A percentile compares a stretch with the other conserved stretches of the same genome.
Evolutionary conservation across 2,888 invertebrate species (phyloP).

Genomic region (Helobdella robusta): DNA sequence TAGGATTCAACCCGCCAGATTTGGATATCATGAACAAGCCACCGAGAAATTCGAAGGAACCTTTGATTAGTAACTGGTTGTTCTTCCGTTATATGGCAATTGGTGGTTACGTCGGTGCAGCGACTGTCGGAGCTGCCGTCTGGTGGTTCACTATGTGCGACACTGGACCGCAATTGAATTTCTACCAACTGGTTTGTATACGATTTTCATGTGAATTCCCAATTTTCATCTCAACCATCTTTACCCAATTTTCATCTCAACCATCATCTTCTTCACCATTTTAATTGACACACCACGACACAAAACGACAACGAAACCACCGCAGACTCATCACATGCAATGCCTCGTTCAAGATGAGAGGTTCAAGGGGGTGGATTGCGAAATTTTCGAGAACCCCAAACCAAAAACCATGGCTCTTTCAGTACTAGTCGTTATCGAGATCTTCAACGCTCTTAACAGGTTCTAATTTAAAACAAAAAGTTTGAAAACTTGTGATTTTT

Average conservation of each 20-base stretch:
- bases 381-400: constrained; percentile 93
- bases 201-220: no score
- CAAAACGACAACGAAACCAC: no score
- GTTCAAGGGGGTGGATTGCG: constrained; percentile 92
- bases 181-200: constrained; percentile 67
- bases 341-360: constrained; percentile 49
- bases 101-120: constrained; percentile 81
- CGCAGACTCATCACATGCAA: constrained; percentile 49
- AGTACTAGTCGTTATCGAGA: constrained; percentile 98
- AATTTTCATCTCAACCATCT: no score
- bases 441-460: constrained; percentile 99
- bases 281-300: no score
- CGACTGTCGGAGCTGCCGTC: constrained; percentile 93
- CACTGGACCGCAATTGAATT: constrained; percentile 81
- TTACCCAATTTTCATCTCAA: no score
- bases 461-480: constrained; percentile 43
- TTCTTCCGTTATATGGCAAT: constrained; percentile 65
- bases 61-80: constrained; percentile 97
- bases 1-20: constrained; percentile 99
- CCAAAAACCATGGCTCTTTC: constrained; percentile 99
- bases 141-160: constrained; percentile 99
- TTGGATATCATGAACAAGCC: constrained; percentile 99
- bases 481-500: neutral
- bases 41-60: constrained; percentile 83
- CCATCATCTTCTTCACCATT: neutral